Evolutionary conservation across 2,888 invertebrate species (phyloP), one percentile per base, ranked within the genome.

Genomic region (Chorisops tibialis): DNA sequence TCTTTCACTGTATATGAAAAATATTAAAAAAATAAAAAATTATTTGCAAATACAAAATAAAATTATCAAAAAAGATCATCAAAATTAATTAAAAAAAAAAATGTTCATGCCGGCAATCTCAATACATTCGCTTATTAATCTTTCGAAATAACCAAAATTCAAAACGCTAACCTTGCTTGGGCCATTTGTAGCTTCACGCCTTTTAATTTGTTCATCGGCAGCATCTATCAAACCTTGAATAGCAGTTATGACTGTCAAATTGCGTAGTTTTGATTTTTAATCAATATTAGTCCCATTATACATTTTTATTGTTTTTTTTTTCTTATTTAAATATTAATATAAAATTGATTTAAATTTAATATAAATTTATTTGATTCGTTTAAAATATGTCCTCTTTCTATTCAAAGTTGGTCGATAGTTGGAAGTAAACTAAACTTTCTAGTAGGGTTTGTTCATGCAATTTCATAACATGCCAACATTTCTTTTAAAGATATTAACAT

Each of bases 141-240:
- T n/a, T n/a, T n/a, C n/a, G n/a, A n/a, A n/a, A n/a, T n/a, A n/a
- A n/a, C n/a, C n/a, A n/a, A 35, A 50, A 7, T 11, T 12, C 12
- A 12, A 45, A 48, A 12, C n/a, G 68, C 77, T 78, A 77, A 78
- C 78, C 78, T 78, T 78, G 72, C 68, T 66, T 69, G 69, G 71
- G 67, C 73, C 72, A 70, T 70, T 72, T 71, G 76, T 74, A 68
- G 70, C 72, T 73, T 76, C 75, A 74, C 73, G 76, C 72, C 73
- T 71, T 72, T 75, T 78, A 71, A 78, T 73, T 74, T 79, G 77
- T 73, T 78, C 78, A 70, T 78, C 79, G 68, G 78, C 77, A 72
- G 79, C 68, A 73, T 79, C 79, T 72, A 79, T 78, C 70, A 79
- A 74, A 74, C 79, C 79, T 74, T 79, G 79, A 72, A 79, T 79